A percentile compares a stretch with the other conserved stretches of the same genome.
These are phyloP conservation scores for Sanderia malayensis DNA, from an alignment of 30 jellyfish, hydroid and myxozoan species.

Conservation along the genomic window DNA sequence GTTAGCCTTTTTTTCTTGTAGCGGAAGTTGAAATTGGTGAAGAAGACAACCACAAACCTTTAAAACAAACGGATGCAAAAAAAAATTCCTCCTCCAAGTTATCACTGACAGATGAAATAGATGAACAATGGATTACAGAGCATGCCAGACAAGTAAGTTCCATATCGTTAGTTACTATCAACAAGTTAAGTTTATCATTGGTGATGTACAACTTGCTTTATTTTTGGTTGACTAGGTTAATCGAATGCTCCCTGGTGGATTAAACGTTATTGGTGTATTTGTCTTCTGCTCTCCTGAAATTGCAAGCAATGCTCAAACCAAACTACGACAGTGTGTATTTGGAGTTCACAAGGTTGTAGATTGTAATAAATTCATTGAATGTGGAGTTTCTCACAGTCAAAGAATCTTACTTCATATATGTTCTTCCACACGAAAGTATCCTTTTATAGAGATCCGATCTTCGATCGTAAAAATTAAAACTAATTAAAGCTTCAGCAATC, in stretches of 20 bases:
- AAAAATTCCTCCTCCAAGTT: slow-evolving; percentile 19
- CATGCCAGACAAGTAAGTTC: slow-evolving; percentile 86
- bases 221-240: slow-evolving; percentile 74
- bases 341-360: slow-evolving; percentile 66
- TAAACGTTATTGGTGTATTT: slow-evolving; percentile 72
- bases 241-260: slow-evolving; percentile 94
- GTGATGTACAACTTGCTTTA: no score
- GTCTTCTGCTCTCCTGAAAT: slow-evolving; percentile 65
- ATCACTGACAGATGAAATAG: slow-evolving; percentile 49
- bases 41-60: slow-evolving; percentile 28
- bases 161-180: no score
- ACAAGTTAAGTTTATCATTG: no score
- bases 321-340: slow-evolving; percentile 55
- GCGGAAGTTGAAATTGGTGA: slow-evolving; percentile 64
- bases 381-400: slow-evolving; percentile 54
- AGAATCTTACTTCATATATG: slow-evolving; percentile 74
- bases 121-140: slow-evolving; percentile 85
- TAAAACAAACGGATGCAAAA: slow-evolving; percentile 18
- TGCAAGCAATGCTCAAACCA: slow-evolving; percentile 53
- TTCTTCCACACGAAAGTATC: slow-evolving; percentile 77
- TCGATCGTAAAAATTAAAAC: no score
- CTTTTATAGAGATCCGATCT: no score
- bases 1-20: no score
- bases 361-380: slow-evolving; percentile 38
- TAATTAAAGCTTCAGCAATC: no score